Base-by-base conservation (phyloP, 1,140 invertebrate species). In the Magallana gigas region DNA sequence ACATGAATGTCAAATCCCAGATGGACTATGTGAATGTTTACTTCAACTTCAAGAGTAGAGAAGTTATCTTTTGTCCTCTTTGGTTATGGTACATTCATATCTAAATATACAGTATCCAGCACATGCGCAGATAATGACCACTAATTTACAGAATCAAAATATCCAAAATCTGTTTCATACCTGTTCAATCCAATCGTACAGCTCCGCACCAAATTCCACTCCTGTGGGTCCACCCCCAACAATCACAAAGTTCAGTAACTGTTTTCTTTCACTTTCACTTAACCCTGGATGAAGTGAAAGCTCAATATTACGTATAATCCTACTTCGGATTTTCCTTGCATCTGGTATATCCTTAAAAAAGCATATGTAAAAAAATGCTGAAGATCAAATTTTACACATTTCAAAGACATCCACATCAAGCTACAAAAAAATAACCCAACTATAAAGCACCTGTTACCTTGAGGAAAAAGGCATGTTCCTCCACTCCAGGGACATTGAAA, bases 131-230 rank as follows among this genome's bases (percentile, higher is more conserved):
- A 48, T 48, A 48, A 48, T 48, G 36, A 48, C 36, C 36, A 48
- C 7, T 36, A 23, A 16, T 48, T 80, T 16, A 80, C 12, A 80
- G 71, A 14, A n/a, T n/a, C 36, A 23, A 18, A 23, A 12, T 80
- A n/a, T 80, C 8, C 36, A 14, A 23, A n/a, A 80, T 14, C 14
- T 48, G 14, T 8, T 9, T 18, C 56, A 18, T 90, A 95, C 95
- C 92, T 94, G 91, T 91, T 94, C 88, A 58, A 95, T 91, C 91
- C 95, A 95, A 85, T 95, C 95, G 91, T 95, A 95, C 23, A 95
- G 88, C 89, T 95, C 95, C 16, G 95, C 95, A n/a, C 95, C 95
- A 93, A 95, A 95, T 87, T 95, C 95, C n/a, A 95, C 92, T 8
- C 95, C 95, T 36, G 95, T 95, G 1, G 95, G 95, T 56, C 95